Evolutionary conservation across 2,113 vertebrate genomes (phyloP), one percentile per base, ranked within the genome.

Genomic region (Mellivora capensis): DNA sequence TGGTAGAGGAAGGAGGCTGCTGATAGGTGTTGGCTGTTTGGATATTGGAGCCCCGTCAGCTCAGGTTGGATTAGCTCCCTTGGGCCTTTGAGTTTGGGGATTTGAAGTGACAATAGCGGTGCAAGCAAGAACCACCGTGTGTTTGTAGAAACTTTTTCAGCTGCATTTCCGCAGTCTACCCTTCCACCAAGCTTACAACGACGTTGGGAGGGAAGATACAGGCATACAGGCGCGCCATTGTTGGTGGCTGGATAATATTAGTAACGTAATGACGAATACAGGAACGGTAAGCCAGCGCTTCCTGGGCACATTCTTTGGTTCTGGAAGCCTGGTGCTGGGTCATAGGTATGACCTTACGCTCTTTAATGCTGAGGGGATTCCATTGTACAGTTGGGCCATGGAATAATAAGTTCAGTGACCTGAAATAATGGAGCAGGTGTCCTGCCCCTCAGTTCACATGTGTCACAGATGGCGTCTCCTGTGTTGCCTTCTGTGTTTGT

Each of bases 51-150:
- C 74, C 31, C 18, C 1, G 0, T 89, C 52, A 72, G 34, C 77
- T 64, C 2, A 7, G 86, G 67, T 7, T 20, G 74, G 37, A 9
- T 57, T 49, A 20, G 34, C 47, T 12, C 0, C 0, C 0, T 25
- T 15, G 47, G 87, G 93, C 44, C 77, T 27, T 37, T 39, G 42
- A n/a, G 37, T 54, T 77, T 47, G 15, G 34, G 57, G 37, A n/a
- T 57, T 23, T 14, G 81, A 42, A 61, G 37, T 71, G 14, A 47
- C 3, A 2, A 2, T 8, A 9, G 12, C 1, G 0, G 7, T 34
- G 59, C 17, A 52, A 2, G 4, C 18, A n/a, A 11, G 20, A 27
- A 54, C 71, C 59, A 11, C 25, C 12, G 0, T 31, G 34, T 54
- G 77, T 88, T 72, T 80, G 49, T 57, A 2, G 7, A 27, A 25